Evolutionary conservation across 2,113 vertebrate genomes (phyloP).

Genomic region (Myrmecophaga tridactyla): DNA sequence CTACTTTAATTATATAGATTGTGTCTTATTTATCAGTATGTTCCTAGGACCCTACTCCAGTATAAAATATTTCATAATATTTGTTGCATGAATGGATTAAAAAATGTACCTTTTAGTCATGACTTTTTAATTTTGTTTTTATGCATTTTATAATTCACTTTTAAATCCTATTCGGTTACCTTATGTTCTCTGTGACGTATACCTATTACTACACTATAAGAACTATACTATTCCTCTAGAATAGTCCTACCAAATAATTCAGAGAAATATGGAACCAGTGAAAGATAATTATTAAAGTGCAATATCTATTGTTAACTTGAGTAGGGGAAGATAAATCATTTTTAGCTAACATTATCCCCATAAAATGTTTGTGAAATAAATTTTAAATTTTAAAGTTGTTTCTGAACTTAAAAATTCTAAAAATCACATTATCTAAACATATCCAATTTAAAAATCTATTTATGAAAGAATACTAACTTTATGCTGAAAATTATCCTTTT

Average conservation of each 20-base stretch:
- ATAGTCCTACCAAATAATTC: not conserved
- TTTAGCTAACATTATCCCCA: not conserved
- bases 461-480: not conserved
- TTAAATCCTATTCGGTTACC: not conserved
- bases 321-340: not conserved
- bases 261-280: not conserved
- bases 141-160: not conserved
- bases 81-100: not conserved
- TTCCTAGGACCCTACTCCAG: not conserved
- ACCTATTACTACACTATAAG: too few relatives aligned
- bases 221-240: not conserved
- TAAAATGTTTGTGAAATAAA: not conserved
- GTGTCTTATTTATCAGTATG: not conserved
- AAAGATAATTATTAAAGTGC: not conserved
- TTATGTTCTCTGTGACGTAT: not conserved
- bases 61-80: not conserved
- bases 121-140: not conserved
- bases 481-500: not conserved
- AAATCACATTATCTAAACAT: conserved; percentile 13
- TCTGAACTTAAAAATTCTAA: not conserved
- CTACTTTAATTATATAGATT: not conserved
- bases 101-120: not conserved
- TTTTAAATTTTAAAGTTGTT: conserved; percentile 5
- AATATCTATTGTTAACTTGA: not conserved
- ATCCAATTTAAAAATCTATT: not conserved